Percentiles rank a stretch among this genome's conserved stretches.
phyloP scores from a whole-genome alignment of 2,113 vertebrate species.

The Plotosus lineatus region DNA sequence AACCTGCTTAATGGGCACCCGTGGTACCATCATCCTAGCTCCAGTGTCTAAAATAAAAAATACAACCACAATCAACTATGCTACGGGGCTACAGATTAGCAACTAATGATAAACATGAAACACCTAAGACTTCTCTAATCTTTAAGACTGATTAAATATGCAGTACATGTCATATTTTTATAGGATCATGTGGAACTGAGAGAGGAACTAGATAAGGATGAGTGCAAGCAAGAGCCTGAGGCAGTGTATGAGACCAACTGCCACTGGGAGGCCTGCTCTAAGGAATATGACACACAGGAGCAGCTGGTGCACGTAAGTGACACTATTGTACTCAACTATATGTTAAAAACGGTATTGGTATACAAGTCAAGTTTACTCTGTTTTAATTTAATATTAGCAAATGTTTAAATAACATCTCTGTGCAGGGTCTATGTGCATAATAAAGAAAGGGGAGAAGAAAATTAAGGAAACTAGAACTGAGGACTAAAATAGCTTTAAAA shows the following conservation, averaged over 20 bases:
- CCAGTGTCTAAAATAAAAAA: background rate
- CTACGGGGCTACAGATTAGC: background rate
- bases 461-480: conserved; percentile 24
- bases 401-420: background rate
- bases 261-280: conserved; percentile 94
- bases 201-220: conserved; percentile 95
- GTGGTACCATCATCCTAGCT: background rate
- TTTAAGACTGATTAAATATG: background rate
- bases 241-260: conserved; percentile 96
- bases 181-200: conserved; percentile 92
- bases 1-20: conserved; percentile 17
- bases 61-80: background rate
- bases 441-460: background rate
- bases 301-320: conserved; percentile 94
- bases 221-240: conserved; percentile 95
- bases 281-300: conserved; percentile 96
- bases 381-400: conserved; percentile 1
- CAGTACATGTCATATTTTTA: conserved; percentile 56
- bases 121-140: background rate
- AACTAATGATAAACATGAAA: background rate
- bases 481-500: background rate
- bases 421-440: background rate
- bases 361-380: background rate
- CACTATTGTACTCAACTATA: background rate
- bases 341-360: background rate